Evolutionary conservation across 2,113 vertebrate species (phyloP).

Genomic region (Pogonocichla stellata): DNA sequence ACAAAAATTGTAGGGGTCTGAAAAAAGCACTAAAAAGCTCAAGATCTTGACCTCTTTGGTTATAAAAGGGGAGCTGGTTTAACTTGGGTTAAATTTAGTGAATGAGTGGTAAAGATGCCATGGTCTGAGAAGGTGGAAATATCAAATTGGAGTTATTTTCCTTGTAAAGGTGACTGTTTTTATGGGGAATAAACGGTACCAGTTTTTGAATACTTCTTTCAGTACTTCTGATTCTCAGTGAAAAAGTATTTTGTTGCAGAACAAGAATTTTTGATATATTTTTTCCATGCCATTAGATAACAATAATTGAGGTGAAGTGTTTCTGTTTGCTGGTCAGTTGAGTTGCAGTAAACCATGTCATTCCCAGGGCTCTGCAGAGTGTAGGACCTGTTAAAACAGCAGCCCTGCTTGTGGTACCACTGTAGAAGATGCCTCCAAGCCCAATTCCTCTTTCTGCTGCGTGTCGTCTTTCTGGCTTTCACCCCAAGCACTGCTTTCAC

Average conservation of each 20-base stretch:
- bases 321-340: background rate
- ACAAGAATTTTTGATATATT: background rate
- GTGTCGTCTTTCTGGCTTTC: background rate
- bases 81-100: background rate
- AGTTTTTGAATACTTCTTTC: background rate
- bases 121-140: background rate
- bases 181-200: background rate
- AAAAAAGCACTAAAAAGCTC: background rate
- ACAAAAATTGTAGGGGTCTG: background rate
- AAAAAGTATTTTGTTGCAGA: background rate
- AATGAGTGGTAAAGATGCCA: background rate
- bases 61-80: background rate
- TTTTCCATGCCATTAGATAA: background rate
- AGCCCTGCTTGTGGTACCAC: background rate
- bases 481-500: background rate
- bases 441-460: background rate
- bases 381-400: background rate
- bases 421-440: background rate
- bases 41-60: background rate
- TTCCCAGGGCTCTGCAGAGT: background rate
- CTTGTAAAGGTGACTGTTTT: background rate
- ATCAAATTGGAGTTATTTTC: background rate
- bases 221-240: background rate
- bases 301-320: background rate
- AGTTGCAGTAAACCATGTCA: rapidly evolving